phyloP scores from a whole-genome alignment of 2,113 vertebrate genomes.

The Perca fluviatilis region DNA sequence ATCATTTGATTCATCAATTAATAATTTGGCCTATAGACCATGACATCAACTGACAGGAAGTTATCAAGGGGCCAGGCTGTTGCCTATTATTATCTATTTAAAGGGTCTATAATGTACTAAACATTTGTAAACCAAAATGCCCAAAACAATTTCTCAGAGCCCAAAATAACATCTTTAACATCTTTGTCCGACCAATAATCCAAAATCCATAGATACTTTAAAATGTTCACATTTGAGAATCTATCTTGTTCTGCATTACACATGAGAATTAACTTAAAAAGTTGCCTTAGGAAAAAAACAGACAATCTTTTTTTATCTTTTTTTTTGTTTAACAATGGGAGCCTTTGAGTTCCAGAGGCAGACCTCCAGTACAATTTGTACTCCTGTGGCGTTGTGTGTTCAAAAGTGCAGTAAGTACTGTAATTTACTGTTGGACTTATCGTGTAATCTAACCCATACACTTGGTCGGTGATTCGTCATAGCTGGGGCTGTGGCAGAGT shows the following conservation, averaged over 20 bases:
- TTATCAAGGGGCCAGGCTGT: too few relatives aligned
- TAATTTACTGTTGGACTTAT: background rate
- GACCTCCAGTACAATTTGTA: background rate
- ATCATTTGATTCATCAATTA: too few relatives aligned
- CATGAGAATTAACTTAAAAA: too few relatives aligned
- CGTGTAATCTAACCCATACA: background rate
- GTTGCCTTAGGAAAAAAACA: background rate
- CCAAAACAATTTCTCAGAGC: background rate
- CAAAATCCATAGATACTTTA: too few relatives aligned
- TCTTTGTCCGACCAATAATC: background rate
- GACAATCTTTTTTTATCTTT: background rate
- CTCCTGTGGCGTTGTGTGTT: background rate
- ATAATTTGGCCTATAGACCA: too few relatives aligned
- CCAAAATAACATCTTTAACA: background rate
- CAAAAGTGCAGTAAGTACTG: background rate
- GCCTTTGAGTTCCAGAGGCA: background rate
- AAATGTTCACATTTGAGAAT: background rate
- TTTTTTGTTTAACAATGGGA: background rate
- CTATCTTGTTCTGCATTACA: background rate
- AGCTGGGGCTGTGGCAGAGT: too few relatives aligned
- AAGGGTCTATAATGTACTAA: background rate
- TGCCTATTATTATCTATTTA: too few relatives aligned
- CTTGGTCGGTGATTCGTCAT: too few relatives aligned
- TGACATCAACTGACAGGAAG: too few relatives aligned
- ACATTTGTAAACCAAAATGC: background rate